Base-by-base conservation (phyloP, 2,888 invertebrate species). In the Mythimna lalbum region DNA sequence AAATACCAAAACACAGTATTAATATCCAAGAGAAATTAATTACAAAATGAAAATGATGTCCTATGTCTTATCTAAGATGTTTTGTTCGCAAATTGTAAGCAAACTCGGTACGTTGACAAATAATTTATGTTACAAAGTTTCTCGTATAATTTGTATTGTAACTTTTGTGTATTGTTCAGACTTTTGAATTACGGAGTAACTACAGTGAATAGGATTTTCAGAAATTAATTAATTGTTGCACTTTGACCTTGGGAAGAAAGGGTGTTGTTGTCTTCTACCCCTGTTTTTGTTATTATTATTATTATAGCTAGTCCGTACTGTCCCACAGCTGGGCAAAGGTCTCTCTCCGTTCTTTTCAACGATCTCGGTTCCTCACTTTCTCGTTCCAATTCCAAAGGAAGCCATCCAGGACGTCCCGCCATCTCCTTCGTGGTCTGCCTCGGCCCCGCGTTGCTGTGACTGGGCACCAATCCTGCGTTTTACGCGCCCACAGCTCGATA, bases 1-100 rank as follows among this genome's bases (percentile, higher is more conserved):
- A 47, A 47, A 63, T 43, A 61, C 31, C 57, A 64, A 61, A 62
- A 21, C 49, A 66, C 17, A 75, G 50, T 61, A 65, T 76, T 69
- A 73, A 63, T 63, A 69, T 66, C 52, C 49, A 49, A 31, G 56
- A 69, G 39, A 77, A 69, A 83, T 75, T 78, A 83, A 82, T 78
- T 66, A 69, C 9, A 67, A 63, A 68, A 68, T 50, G 33, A 83
- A 71, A 78, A 78, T 72, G 69, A 78, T 80, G 60, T 69, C 63
- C 43, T 47, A 63, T 36, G 39, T 80, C 77, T 83, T 75, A 82
- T 83, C 75, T 80, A 17, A 64, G 56, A 74, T 12, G 69, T 74
- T 74, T 82, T 74, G 68, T 80, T 65, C n/a, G 17, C 49, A 68
- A 69, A 73, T 80, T 80, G 52, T 78, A 50, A 67, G 55, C 39